phyloP scores from a whole-genome alignment of 2,888 invertebrate genomes.

The Protonemura montana region DNA sequence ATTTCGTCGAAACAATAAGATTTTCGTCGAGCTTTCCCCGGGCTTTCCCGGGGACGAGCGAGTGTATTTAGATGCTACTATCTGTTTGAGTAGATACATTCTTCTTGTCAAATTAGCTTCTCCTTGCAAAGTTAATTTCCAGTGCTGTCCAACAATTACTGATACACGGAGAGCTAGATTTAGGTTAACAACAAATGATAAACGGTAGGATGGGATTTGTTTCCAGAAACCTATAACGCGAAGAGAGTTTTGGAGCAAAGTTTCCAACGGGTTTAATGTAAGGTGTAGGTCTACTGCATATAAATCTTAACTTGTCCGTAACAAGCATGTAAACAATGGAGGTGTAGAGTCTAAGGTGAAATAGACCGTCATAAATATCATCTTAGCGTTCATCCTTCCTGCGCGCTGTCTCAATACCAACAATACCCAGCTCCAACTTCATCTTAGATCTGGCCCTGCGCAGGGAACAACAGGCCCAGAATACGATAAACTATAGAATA shows the following conservation, averaged over 20 bases:
- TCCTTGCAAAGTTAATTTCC: conserved; percentile 46
- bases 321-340: conserved; percentile 61
- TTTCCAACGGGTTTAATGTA: conserved; percentile 37
- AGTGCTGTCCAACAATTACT: conserved; percentile 46
- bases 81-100: conserved; percentile 41
- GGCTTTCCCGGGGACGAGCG: not conserved
- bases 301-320: conserved; percentile 57
- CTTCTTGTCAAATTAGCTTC: conserved; percentile 47
- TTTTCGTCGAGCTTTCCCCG: not conserved
- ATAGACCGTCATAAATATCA: conserved; percentile 60
- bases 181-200: conserved; percentile 46
- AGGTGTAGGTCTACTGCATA: conserved; percentile 43
- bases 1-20: conserved; percentile 7
- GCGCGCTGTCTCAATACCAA: conserved; percentile 15
- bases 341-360: conserved; percentile 59
- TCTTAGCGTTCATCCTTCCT: conserved; percentile 51
- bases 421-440: conserved; percentile 33
- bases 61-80: not conserved
- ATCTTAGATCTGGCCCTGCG: conserved; percentile 31
- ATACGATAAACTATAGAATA: conserved; percentile 33
- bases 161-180: conserved; percentile 44
- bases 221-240: conserved; percentile 12
- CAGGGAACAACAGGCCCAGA: conserved; percentile 17
- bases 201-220: conserved; percentile 37
- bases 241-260: conserved; percentile 31